Base-by-base conservation (phyloP, 1,140 invertebrate genomes). In the Brachionus rotundiformis region DNA sequence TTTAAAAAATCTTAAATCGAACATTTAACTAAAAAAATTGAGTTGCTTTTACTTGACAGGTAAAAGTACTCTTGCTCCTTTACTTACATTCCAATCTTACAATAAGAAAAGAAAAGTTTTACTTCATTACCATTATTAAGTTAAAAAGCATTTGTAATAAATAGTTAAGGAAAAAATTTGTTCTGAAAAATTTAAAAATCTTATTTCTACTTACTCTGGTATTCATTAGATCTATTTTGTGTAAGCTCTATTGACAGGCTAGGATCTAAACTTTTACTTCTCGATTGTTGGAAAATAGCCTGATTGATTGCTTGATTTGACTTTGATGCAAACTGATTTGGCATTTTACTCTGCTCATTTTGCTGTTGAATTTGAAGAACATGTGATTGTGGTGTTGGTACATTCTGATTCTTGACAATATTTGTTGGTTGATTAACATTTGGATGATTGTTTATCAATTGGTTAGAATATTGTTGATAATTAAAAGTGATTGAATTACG, bases 191-290 rank as follows among this genome's bases (percentile, higher is more conserved):
- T 19, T 36, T n/a, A 68, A 0, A 68, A 36, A 61, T 27, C 19
- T 3, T 54, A 4, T 25, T 61, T 23, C 8, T 19, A 39, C 63
- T 73, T 44, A 73, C 68, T 27, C n/a, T 73, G 33, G n/a, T 73
- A 19, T 25, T 73, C 39, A 44, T 2, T 23, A 25, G 4, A 10
- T 73, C 16, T 41, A 31, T 59, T 29, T 29, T 63, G 19, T 61
- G 47, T 25, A 25, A 33, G 23, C 4, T 54, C 44, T n/a, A 79
- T 23, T 25, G 1, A 29, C 16, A 41, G 59, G 33, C 16, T 41
- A n/a, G 76, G 19, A 63, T 79, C 76, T 8, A 79, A 23, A 63
- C 76, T 79, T 63, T 79, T 79, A 8, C 76, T 79, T 27, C 59
- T 79, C 19, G 59, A 59, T 33, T 63, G 47, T 31, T 79, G 76